Percentiles rank a stretch among this genome's conserved stretches.
These are phyloP conservation scores for Nipponia nippon DNA, from an alignment of 2,113 vertebrate species.

Conservation along the genomic window DNA sequence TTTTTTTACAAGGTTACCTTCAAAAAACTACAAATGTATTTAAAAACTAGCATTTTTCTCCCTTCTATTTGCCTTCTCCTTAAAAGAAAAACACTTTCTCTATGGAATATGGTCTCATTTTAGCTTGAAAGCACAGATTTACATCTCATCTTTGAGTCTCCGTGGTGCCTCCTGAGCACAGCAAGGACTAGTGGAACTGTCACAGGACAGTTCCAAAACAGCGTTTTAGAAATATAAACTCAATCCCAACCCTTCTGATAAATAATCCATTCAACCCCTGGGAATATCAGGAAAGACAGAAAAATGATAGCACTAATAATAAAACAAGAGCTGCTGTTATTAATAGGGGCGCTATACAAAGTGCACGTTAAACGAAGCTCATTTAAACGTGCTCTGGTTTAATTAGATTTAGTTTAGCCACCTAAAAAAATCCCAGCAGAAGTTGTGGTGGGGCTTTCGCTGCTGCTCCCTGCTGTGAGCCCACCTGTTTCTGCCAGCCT, in stretches of 20 bases:
- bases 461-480: constrained; percentile 43
- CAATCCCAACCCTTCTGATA: background rate
- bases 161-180: background rate
- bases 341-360: background rate
- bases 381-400: constrained; percentile 56
- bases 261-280: background rate
- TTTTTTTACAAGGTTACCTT: background rate
- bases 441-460: constrained; percentile 9
- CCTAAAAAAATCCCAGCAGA: constrained; percentile 56
- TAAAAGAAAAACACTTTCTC: background rate
- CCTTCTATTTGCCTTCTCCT: background rate
- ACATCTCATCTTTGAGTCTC: background rate
- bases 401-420: constrained; percentile 67
- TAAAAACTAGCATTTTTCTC: background rate
- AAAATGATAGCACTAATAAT: background rate
- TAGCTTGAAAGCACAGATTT: background rate
- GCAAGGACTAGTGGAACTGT: background rate
- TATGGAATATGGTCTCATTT: background rate
- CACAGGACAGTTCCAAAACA: background rate
- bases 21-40: background rate
- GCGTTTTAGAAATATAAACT: background rate
- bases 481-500: constrained; percentile 67
- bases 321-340: background rate
- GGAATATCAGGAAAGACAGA: background rate
- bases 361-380: constrained; percentile 35